phyloP scores from a whole-genome alignment of 2,888 invertebrate species.

The Fragum sueziense region DNA sequence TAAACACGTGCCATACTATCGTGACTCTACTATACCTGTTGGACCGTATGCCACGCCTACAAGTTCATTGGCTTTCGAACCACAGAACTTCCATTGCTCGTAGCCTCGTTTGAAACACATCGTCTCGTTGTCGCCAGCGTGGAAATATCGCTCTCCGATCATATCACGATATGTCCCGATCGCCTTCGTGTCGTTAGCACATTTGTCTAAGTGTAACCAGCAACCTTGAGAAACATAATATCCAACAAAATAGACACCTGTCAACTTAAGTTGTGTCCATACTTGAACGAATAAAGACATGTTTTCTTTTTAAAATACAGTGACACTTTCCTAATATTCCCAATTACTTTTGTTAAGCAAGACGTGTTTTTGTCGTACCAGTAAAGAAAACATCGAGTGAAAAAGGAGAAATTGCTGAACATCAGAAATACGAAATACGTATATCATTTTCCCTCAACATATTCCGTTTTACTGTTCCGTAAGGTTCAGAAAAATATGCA shows the following conservation, averaged over 20 bases:
- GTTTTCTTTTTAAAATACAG: too few relatives aligned
- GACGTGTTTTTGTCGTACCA: too few relatives aligned
- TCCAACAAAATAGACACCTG: not conserved
- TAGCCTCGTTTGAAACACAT: slow-evolving; percentile 61
- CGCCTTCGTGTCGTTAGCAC: slow-evolving; percentile 45
- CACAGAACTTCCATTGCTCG: slow-evolving; percentile 59
- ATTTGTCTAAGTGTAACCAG: slow-evolving; percentile 60
- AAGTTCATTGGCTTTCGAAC: slow-evolving; percentile 41
- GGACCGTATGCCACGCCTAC: slow-evolving; percentile 65
- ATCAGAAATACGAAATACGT: too few relatives aligned
- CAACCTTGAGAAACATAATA: slow-evolving; percentile 57
- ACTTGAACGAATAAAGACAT: too few relatives aligned
- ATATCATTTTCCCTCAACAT: too few relatives aligned
- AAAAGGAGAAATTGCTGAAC: too few relatives aligned
- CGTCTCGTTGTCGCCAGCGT: slow-evolving; percentile 56
- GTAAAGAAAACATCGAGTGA: too few relatives aligned
- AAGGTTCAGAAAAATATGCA: too few relatives aligned
- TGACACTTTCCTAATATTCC: too few relatives aligned
- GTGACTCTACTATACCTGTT: slow-evolving; percentile 65
- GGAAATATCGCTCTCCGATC: slow-evolving; percentile 51
- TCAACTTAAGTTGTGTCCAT: too few relatives aligned
- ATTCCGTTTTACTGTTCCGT: too few relatives aligned
- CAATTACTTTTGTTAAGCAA: too few relatives aligned
- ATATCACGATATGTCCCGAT: slow-evolving; percentile 57
- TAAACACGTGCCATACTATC: slow-evolving; percentile 62